Evolutionary conservation across 2,888 invertebrate genomes (phyloP), one percentile per base, ranked within the genome.

Genomic region (Onthophagus sagittarius): DNA sequence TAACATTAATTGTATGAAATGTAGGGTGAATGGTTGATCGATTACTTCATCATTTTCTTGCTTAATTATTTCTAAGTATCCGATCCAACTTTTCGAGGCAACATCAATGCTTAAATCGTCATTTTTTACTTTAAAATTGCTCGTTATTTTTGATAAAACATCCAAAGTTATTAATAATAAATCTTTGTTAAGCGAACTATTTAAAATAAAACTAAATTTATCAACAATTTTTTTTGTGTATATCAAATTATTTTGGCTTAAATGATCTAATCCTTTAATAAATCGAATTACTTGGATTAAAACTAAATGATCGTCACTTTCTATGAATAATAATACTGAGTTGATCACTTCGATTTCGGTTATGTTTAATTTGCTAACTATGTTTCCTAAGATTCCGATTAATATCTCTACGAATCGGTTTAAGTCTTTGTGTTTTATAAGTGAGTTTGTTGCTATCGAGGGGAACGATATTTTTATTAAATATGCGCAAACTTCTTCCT

Each of bases 381-480:
- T 91, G 84, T 97, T 97, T 0, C 92, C 94, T 74, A 95, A 87
- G 72, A 95, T 93, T 5, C 96, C 96, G 13, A 96, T 86, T 62
- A 94, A 86, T 77, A 96, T 93, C 87, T 97, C 97, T 70, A 89
- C 88, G 53, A 94, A 86, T 77, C 95, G 88, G 7, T 89, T 88
- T 53, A 53, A 9, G 62, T 90, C 88, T 70, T 88, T 87, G 4
- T 90, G 88, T 11, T 85, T 84, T 67, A 87, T 86, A 69, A 92
- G 81, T 0, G 88, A 88, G 73, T 89, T 87, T 77, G 88, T 86
- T 13, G 92, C 89, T 14, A 94, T 85, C 72, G 90, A 89, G 3
- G 93, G 86, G 74, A 91, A 90, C 75, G 92, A 88, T 75, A 93
- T 89, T 78, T 91, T 87, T 72, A 92, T 84, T 9, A 95, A 85